phyloP scores from a whole-genome alignment of 1,140 invertebrate genomes.

The Drosophila pseudoananassae region DNA sequence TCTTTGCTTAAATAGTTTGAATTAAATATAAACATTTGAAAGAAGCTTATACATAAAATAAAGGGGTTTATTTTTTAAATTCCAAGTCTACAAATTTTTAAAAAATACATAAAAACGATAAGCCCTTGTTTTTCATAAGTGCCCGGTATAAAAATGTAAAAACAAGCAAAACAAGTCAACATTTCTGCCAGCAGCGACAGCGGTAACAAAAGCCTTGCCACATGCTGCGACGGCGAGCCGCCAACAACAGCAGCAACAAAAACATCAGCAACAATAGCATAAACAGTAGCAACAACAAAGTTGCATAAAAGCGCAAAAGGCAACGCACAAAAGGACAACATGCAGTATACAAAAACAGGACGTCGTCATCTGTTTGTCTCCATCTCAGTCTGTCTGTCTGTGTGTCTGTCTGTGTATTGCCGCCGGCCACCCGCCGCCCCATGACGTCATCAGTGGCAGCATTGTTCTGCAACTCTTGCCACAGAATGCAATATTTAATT shows the following conservation, averaged over 20 bases:
- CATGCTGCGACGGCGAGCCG: slow-evolving; percentile 60
- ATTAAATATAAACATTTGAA: too few relatives aligned
- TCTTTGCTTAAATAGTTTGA: too few relatives aligned
- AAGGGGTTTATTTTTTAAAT: background rate
- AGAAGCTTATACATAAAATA: too few relatives aligned
- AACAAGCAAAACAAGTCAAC: slow-evolving; percentile 44
- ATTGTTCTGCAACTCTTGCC: slow-evolving; percentile 57
- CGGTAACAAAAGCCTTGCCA: slow-evolving; percentile 59
- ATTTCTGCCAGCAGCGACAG: slow-evolving; percentile 46
- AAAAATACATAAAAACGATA: slow-evolving; percentile 12
- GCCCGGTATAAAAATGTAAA: slow-evolving; percentile 29
- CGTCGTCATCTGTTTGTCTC: slow-evolving; percentile 47
- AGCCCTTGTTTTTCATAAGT: background rate
- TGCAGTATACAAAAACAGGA: slow-evolving; percentile 40
- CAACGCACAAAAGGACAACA: slow-evolving; percentile 68
- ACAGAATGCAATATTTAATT: slow-evolving; percentile 72
- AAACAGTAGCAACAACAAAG: slow-evolving; percentile 41
- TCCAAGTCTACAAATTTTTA: background rate
- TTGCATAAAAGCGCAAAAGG: slow-evolving; percentile 69
- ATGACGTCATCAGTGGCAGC: slow-evolving; percentile 58
- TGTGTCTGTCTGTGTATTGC: background rate
- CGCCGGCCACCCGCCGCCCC: background rate
- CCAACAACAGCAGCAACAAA: slow-evolving; percentile 39
- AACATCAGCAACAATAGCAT: slow-evolving; percentile 44
- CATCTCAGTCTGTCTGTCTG: slow-evolving; percentile 6